Evolutionary conservation across 2,797 vertebrate species (phyloP), one percentile per base, ranked within the genome.

Genomic region (Acestrorhynchus altus): DNA sequence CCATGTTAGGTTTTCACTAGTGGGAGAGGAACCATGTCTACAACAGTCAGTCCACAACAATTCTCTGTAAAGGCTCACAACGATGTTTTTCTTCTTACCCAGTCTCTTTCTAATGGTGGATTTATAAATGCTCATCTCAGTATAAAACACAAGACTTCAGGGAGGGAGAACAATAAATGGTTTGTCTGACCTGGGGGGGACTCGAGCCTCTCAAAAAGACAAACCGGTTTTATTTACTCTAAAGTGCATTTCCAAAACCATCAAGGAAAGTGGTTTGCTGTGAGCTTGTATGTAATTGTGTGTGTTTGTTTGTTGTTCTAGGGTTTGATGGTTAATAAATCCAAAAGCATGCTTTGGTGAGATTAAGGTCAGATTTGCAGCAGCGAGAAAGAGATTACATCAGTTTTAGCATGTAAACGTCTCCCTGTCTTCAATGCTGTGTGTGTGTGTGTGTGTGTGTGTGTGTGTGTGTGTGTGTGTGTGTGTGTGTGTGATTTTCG

Each of bases 321-420:
- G 72, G 59, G 60, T 83, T 77, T 79, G 69, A 79, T 81, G 72
- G 76, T 76, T 83, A 84, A 83, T 84, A 76, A 82, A 74, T 74
- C 75, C 72, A 75, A 83, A 81, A 78, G 79, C 76, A 77, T 79
- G 46, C 59, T 79, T 75, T 82, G 76, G 59, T 46, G 71, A 82
- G 82, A 85, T 86, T 83, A 83, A 80, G 78, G 83, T 78, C 76
- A 81, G 80, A 80, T 79, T 78, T 80, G 20, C 44, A 72, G 61
- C 75, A 66, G 66, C 44, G 22, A 72, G 63, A 80, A 80, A 61
- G 18, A 61, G 31, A 61, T 85, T 79, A 74, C 74, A 83, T 82
- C 66, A 64, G 71, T 76, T 76, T 74, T 74, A 52, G 75, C 75
- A 61, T 42, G 44, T 46, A 61, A 56, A 73, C 54, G 18, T 42